Evolutionary conservation across 2,888 invertebrate species (phyloP).

Genomic region (Idaea straminata): DNA sequence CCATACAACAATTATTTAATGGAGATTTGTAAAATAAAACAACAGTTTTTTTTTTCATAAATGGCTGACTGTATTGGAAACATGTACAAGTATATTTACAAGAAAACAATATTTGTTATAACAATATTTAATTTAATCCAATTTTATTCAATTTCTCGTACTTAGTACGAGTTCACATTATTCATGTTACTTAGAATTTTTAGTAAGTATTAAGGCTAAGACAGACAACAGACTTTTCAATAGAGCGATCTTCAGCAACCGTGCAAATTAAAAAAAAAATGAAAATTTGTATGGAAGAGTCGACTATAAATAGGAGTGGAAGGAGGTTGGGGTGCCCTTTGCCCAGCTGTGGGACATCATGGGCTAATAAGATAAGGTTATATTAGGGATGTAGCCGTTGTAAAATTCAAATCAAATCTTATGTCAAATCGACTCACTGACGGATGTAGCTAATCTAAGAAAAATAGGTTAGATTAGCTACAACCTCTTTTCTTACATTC

Average conservation of each 20-base stretch:
- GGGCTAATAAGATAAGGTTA: too few relatives aligned
- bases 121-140: constrained; percentile 48
- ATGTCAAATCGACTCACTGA: background rate
- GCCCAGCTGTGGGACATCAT: too few relatives aligned
- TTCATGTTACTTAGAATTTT: background rate
- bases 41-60: constrained; percentile 43
- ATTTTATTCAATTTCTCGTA: constrained; percentile 46
- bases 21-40: constrained; percentile 49
- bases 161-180: constrained; percentile 56
- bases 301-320: too few relatives aligned
- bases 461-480: too few relatives aligned
- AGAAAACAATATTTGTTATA: constrained; percentile 63
- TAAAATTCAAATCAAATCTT: background rate
- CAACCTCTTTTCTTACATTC: too few relatives aligned
- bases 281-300: too few relatives aligned
- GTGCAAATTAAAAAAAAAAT: too few relatives aligned
- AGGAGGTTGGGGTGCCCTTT: too few relatives aligned
- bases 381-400: too few relatives aligned
- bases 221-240: background rate
- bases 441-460: too few relatives aligned
- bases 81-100: constrained; percentile 79
- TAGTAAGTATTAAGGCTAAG: background rate
- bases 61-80: constrained; percentile 77
- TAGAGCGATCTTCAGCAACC: background rate
- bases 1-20: too few relatives aligned